Conservation (phyloP, 2,888 invertebrate genomes). For the Malthinus seriepunctatus region DNA sequence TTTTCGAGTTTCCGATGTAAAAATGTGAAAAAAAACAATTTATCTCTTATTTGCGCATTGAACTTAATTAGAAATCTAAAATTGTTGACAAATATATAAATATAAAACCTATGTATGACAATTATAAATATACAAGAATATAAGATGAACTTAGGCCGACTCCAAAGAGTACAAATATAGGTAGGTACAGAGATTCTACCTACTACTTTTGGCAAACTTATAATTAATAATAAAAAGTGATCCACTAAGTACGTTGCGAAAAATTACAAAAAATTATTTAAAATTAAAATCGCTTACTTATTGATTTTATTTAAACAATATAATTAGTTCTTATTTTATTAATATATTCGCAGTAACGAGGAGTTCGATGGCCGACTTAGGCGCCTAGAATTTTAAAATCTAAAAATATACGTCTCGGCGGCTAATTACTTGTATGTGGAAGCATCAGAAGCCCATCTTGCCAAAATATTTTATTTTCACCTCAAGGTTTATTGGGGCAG, state of each 20-base stretch:
- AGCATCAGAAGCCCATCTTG: conserved; percentile 51
- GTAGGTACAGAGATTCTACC: not conserved
- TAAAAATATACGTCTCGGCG: conserved; percentile 54
- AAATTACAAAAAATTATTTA: conserved; percentile 3
- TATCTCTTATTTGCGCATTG: not conserved
- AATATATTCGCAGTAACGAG: conserved; percentile 43
- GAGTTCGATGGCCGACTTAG: conserved; percentile 54
- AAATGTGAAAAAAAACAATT: too few relatives aligned
- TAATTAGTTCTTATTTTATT: conserved; percentile 49
- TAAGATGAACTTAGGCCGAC: not conserved
- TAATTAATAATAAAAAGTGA: conserved; percentile 10
- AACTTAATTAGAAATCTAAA: not conserved
- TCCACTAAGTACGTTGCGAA: conserved; percentile 6
- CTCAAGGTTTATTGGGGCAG: conserved; percentile 35
- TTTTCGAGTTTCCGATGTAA: too few relatives aligned
- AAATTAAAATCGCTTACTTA: conserved; percentile 1
- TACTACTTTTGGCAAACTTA: conserved; percentile 6
- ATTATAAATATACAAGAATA: not conserved
- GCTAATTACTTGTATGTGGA: conserved; percentile 53
- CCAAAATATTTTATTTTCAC: conserved; percentile 46
- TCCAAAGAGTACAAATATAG: conserved; percentile 5
- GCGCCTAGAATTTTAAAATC: conserved; percentile 55
- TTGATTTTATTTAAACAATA: conserved; percentile 38
- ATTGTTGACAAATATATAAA: too few relatives aligned
- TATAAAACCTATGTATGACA: too few relatives aligned